phyloP scores from a whole-genome alignment of 1,140 invertebrate species.

The Uloborus diversus region DNA sequence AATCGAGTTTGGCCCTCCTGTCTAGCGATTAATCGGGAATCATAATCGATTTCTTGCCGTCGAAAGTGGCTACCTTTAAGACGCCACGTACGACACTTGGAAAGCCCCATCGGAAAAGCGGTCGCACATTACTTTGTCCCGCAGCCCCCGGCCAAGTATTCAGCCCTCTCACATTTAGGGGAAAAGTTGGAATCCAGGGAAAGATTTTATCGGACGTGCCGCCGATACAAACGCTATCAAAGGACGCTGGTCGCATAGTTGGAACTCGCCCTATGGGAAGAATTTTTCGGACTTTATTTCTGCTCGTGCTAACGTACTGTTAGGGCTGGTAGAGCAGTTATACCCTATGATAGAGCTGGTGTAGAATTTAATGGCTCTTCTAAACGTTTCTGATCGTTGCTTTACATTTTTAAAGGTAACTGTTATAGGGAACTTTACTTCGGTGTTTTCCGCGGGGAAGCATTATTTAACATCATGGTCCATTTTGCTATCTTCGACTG shows the following conservation, averaged over 20 bases:
- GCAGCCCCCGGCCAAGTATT: background rate
- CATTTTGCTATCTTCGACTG: too few species aligned
- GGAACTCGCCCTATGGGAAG: constrained; percentile 14
- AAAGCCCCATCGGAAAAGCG: constrained; percentile 9
- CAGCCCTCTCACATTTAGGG: background rate
- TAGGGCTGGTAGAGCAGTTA: background rate
- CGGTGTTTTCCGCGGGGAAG: too few species aligned
- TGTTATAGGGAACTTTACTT: too few species aligned
- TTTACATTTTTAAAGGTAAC: too few species aligned
- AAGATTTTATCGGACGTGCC: constrained; percentile 21
- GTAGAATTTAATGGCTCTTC: too few species aligned
- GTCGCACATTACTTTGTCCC: constrained; percentile 2
- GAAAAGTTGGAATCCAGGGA: background rate
- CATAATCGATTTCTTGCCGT: constrained; percentile 18
- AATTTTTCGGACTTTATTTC: background rate
- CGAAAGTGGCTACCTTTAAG: background rate
- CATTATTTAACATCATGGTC: too few species aligned
- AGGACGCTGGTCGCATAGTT: constrained; percentile 6
- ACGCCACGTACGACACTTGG: constrained; percentile 36
- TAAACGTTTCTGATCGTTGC: too few species aligned
- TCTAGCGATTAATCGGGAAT: constrained; percentile 33
- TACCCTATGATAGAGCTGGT: too few species aligned
- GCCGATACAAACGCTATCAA: background rate
- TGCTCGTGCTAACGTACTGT: background rate
- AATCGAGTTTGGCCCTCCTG: too few species aligned